Evolutionary conservation across 2,888 invertebrate genomes (phyloP), one percentile per base, ranked within the genome.

Genomic region (Petrophora chlorosata): DNA sequence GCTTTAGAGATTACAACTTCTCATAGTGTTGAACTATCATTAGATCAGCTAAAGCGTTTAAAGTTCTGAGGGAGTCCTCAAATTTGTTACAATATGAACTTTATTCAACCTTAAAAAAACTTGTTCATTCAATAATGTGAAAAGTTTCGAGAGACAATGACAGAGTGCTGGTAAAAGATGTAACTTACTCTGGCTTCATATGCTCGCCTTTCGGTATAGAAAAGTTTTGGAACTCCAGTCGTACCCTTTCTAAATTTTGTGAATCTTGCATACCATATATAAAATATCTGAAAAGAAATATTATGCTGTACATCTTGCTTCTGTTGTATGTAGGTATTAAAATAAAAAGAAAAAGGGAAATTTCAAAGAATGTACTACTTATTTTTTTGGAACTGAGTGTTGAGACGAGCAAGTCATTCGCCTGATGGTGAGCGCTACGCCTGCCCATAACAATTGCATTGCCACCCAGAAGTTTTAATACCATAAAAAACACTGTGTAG

Each of bases 231-330:
- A 99, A 98, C 75, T 96, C 95, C 65, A 99, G 91, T 63, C 95
- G 94, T 57, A 98, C 98, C 76, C 98, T 94, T 88, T 99, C 99
- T 80, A 99, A 93, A 89, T 98, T 96, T 84, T 98, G 98, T 58
- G 95, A 94, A 91, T 99, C 99, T 91, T 99, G 98, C 94, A 99
- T 96, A 71, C 98, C 98, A 88, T 99, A 99, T 87, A 99, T 95
- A 92, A 98, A 98, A 92, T 98, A 99, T 91, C 93, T 93, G 81
- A 13, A 86, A 88, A 47, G 5, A 56, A 51, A 14, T 4, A n/a
- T n/a, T n/a, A n/a, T n/a, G n/a, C n/a, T n/a, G n/a, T n/a, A n/a
- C n/a, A n/a, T n/a, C n/a, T n/a, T n/a, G n/a, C n/a, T n/a, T n/a
- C n/a, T n/a, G n/a, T n/a, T n/a, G 9, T 25, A n/a, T 9, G 8